A percentile compares a stretch with the other conserved stretches of the same genome.
Evolutionary conservation across 1,140 invertebrate species (phyloP).

Genomic region (Mycetomoellerius zeteki): DNA sequence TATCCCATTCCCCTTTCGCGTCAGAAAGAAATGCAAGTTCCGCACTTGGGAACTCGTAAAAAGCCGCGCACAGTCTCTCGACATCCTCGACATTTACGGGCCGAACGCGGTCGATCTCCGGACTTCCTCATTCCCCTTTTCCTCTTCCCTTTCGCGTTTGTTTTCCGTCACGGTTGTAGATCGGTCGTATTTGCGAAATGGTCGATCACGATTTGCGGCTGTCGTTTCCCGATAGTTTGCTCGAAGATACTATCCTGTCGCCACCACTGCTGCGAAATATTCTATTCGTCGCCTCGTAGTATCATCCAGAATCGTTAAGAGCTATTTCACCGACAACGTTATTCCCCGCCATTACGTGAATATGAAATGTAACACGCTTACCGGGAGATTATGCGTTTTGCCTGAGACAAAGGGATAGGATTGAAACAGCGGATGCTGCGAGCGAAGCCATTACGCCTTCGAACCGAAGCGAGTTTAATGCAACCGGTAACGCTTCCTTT

Average conservation of each 20-base stretch:
- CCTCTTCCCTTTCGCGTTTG: neutral
- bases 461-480: constrained; percentile 40
- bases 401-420: constrained; percentile 32
- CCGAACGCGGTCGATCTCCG: constrained; percentile 19
- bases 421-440: constrained; percentile 53
- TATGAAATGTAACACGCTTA: constrained; percentile 13
- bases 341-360: constrained; percentile 39
- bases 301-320: constrained; percentile 35
- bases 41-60: constrained; percentile 45
- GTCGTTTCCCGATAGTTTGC: neutral
- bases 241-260: neutral
- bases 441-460: constrained; percentile 5
- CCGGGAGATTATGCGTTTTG: constrained; percentile 48
- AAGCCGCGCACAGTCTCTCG: constrained; percentile 47
- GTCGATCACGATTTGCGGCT: constrained; percentile 13
- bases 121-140: neutral
- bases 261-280: constrained; percentile 9
- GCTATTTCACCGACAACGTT: constrained; percentile 24
- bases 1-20: constrained; percentile 34
- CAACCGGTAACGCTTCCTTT: constrained; percentile 16
- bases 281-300: constrained; percentile 27
- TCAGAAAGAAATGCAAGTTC: constrained; percentile 54
- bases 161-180: neutral
- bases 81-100: constrained; percentile 19
- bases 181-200: constrained; percentile 38